These are phyloP conservation scores for Falco naumanni DNA, from an alignment of 2,797 vertebrate species.

Conservation along the genomic window DNA sequence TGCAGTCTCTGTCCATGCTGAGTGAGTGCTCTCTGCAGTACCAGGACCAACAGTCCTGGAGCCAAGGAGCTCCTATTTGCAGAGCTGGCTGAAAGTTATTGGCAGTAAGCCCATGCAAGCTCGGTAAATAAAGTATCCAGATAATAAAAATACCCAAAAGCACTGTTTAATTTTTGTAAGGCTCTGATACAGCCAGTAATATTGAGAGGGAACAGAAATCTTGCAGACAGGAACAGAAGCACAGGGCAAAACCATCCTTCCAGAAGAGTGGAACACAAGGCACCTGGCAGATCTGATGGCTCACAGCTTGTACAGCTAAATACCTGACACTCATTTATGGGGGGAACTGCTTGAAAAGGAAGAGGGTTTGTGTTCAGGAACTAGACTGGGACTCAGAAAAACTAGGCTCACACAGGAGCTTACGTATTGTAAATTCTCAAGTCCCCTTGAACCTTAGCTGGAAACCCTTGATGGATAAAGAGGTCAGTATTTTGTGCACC, in stretches of 20 bases:
- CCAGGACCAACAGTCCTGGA: constrained; percentile 68
- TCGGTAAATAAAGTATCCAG: constrained; percentile 68
- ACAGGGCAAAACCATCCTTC: neutral
- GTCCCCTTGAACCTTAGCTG: neutral
- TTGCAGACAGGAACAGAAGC: neutral
- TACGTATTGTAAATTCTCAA: neutral
- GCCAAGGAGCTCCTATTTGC: constrained; percentile 69
- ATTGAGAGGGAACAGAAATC: neutral
- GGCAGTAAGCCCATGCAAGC: constrained; percentile 45
- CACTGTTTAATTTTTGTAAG: constrained; percentile 37
- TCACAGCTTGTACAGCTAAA: neutral
- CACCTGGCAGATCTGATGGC: neutral
- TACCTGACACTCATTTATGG: neutral
- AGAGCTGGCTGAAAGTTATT: constrained; percentile 59
- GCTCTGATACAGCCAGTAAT: constrained; percentile 25
- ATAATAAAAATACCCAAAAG: constrained; percentile 70
- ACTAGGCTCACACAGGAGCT: neutral
- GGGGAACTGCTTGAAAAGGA: neutral
- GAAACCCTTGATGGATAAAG: neutral
- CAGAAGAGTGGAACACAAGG: neutral
- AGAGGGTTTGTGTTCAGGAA: neutral
- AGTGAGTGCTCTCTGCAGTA: constrained; percentile 64
- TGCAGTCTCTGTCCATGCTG: constrained; percentile 54
- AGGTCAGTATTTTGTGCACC: neutral
- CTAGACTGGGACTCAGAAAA: neutral